A percentile compares a stretch with the other conserved stretches of the same genome.
These are phyloP conservation scores for Sturnira hondurensis DNA, from an alignment of 2,113 vertebrate species.

Conservation along the genomic window DNA sequence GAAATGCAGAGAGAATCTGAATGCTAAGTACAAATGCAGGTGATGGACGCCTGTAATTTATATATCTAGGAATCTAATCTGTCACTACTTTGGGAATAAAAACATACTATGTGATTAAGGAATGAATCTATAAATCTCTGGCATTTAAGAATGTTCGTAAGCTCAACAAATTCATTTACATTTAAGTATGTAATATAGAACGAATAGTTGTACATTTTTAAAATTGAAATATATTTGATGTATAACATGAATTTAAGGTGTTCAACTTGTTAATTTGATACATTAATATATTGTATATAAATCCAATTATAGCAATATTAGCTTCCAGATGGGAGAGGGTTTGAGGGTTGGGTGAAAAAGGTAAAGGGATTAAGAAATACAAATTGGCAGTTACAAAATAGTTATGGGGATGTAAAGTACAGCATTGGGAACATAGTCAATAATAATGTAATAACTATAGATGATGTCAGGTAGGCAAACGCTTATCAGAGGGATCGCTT, in stretches of 20 bases:
- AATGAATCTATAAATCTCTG: background rate
- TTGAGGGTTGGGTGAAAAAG: background rate
- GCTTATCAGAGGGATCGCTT: background rate
- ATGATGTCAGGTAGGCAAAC: background rate
- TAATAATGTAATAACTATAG: background rate
- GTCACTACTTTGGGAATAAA: constrained; percentile 34
- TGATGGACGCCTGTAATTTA: constrained; percentile 50
- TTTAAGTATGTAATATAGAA: background rate
- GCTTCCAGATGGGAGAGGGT: background rate
- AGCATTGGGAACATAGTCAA: background rate
- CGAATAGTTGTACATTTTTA: background rate
- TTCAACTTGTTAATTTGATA: background rate
- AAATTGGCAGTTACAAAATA: background rate
- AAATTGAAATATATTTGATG: background rate
- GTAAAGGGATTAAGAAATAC: background rate
- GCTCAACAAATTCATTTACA: constrained; percentile 28
- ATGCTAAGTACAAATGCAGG: constrained; percentile 40
- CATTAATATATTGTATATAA: background rate
- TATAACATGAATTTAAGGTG: background rate
- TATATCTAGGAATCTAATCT: constrained; percentile 71
- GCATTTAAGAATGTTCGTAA: constrained; percentile 14
- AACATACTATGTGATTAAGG: background rate
- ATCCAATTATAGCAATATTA: background rate
- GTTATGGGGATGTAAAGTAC: background rate
- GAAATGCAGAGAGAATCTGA: constrained; percentile 18